These are phyloP conservation scores for Psittacula cyanocephala DNA, from an alignment of 2,113 vertebrate genomes.

Conservation along the genomic window DNA sequence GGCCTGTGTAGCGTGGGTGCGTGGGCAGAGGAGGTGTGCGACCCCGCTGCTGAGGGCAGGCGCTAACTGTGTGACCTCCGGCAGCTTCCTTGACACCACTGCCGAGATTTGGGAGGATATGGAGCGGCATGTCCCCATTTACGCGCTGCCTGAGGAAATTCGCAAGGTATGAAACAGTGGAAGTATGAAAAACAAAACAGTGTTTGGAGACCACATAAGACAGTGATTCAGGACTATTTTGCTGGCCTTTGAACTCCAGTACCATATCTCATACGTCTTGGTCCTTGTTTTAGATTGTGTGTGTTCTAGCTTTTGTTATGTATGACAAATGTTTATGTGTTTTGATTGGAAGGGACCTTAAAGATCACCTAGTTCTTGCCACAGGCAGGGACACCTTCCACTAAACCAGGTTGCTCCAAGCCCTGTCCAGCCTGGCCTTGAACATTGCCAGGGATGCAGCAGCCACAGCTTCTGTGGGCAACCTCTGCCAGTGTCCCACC, in stretches of 20 bases:
- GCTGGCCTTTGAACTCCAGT: neutral
- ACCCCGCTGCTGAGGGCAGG: neutral
- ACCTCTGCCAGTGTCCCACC: neutral
- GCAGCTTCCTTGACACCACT: neutral
- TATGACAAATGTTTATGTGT: neutral
- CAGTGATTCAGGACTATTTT: neutral
- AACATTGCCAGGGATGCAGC: neutral
- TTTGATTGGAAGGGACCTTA: neutral
- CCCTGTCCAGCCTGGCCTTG: neutral
- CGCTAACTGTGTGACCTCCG: neutral
- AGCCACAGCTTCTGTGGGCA: neutral
- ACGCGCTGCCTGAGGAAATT: conserved; percentile 73
- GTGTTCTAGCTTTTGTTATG: neutral
- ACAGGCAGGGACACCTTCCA: neutral
- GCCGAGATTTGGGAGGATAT: conserved; percentile 24
- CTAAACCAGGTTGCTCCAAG: neutral
- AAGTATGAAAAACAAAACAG: accelerated
- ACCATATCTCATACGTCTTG: accelerated
- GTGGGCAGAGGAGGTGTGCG: neutral
- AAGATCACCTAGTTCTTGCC: neutral
- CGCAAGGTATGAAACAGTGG: conserved; percentile 60
- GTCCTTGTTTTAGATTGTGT: neutral
- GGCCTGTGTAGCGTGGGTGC: no score
- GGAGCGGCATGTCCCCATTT: conserved; percentile 65
- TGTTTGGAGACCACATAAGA: accelerated